These are phyloP conservation scores for Danio tinwini DNA, from an alignment of 2,797 vertebrate genomes.

Conservation along the genomic window DNA sequence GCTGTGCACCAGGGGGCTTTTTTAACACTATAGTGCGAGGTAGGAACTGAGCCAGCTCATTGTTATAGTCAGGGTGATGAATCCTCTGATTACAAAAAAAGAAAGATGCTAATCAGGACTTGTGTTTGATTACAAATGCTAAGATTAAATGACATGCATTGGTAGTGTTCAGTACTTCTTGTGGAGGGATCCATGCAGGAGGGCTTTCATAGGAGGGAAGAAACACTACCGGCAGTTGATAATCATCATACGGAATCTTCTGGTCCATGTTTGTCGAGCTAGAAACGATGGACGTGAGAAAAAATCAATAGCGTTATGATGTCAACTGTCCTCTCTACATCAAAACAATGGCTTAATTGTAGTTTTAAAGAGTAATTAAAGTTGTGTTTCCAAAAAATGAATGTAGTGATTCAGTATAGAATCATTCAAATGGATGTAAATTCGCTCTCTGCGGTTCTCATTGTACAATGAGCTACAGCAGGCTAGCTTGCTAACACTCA, in stretches of 20 bases:
- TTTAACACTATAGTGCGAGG: slow-evolving; percentile 90
- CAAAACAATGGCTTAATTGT: neutral
- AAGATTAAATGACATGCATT: neutral
- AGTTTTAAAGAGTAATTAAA: neutral
- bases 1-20: slow-evolving; percentile 95
- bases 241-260: slow-evolving; percentile 90
- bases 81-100: slow-evolving; percentile 79
- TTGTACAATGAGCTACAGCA: neutral
- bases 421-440: neutral
- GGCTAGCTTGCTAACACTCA: slow-evolving; percentile 38
- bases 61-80: slow-evolving; percentile 96
- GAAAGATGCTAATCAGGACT: neutral
- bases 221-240: slow-evolving; percentile 91
- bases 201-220: slow-evolving; percentile 93
- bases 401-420: neutral
- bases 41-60: slow-evolving; percentile 94
- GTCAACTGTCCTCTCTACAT: neutral
- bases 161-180: slow-evolving; percentile 80
- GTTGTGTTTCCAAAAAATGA: neutral
- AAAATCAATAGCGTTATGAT: neutral
- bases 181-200: slow-evolving; percentile 92
- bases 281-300: neutral
- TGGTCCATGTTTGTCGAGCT: slow-evolving; percentile 80
- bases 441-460: neutral
- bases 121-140: neutral